phyloP scores from a whole-genome alignment of 2,797 vertebrate species.

The Syngnathus rostellatus region DNA sequence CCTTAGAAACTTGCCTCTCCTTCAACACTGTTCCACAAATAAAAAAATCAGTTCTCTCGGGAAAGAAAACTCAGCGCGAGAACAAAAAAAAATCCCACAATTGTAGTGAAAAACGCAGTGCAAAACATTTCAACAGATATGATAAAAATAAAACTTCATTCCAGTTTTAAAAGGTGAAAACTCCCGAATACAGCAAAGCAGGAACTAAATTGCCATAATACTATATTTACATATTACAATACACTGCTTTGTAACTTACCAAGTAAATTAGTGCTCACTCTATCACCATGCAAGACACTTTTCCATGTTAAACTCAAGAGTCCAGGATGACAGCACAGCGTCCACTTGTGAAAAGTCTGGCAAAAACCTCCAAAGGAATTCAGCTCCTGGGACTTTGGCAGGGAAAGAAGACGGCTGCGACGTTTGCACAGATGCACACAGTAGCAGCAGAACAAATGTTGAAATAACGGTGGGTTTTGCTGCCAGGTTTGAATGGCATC shows the following conservation, averaged over 20 bases:
- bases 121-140: conserved; percentile 51
- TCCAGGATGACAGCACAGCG: neutral
- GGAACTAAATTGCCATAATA: conserved; percentile 58
- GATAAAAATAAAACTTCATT: conserved; percentile 56
- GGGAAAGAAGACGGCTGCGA: conserved; percentile 23
- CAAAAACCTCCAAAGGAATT: neutral
- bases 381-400: neutral
- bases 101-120: conserved; percentile 50
- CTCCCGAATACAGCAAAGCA: conserved; percentile 55
- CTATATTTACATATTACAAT: conserved; percentile 55
- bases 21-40: conserved; percentile 34
- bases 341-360: neutral
- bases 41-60: conserved; percentile 31
- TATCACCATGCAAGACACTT: conserved; percentile 19
- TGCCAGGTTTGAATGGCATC: conserved; percentile 25
- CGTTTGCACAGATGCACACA: conserved; percentile 14
- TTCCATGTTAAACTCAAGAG: conserved; percentile 8
- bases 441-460: conserved; percentile 38
- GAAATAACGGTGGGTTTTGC: conserved; percentile 23
- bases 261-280: neutral
- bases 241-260: conserved; percentile 25
- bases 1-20: conserved; percentile 36
- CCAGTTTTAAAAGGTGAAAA: conserved; percentile 42
- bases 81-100: conserved; percentile 20
- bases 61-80: conserved; percentile 31